These are phyloP conservation scores for Dolichoris vasculosae DNA, from an alignment of 1,140 invertebrate species.

Conservation along the genomic window DNA sequence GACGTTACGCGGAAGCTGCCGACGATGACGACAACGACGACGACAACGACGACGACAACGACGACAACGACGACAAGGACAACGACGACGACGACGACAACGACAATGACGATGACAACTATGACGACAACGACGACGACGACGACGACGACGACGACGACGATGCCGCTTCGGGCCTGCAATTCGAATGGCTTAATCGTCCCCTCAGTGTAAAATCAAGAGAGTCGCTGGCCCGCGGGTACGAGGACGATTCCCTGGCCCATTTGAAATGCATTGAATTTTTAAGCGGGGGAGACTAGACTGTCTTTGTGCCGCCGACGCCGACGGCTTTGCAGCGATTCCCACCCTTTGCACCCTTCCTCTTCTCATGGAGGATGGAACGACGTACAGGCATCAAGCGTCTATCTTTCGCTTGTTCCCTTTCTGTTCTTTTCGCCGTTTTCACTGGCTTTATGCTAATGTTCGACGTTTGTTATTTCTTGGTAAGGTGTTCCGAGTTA, in stretches of 20 bases:
- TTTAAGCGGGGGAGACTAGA: constrained; percentile 63
- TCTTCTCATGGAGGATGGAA: no score
- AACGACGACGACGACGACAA: no score
- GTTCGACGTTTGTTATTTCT: background rate
- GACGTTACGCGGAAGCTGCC: background rate
- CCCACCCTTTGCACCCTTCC: background rate
- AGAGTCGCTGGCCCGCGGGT: constrained; percentile 46
- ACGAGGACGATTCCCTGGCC: constrained; percentile 61
- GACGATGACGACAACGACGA: no score
- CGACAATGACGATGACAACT: no score
- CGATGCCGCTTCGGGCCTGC: background rate
- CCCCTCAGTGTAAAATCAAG: background rate
- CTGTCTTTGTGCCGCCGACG: constrained; percentile 58
- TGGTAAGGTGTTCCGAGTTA: background rate
- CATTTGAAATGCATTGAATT: constrained; percentile 75
- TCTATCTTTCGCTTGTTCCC: constrained; percentile 24
- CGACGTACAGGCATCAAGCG: no score
- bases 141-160: no score
- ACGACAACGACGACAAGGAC: no score
- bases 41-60: no score
- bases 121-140: no score
- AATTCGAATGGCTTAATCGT: background rate
- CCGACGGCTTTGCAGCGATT: background rate
- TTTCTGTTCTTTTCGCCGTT: background rate
- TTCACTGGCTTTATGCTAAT: background rate